These are phyloP conservation scores for Lathronympha strigana DNA, from an alignment of 2,888 invertebrate species.

Conservation along the genomic window DNA sequence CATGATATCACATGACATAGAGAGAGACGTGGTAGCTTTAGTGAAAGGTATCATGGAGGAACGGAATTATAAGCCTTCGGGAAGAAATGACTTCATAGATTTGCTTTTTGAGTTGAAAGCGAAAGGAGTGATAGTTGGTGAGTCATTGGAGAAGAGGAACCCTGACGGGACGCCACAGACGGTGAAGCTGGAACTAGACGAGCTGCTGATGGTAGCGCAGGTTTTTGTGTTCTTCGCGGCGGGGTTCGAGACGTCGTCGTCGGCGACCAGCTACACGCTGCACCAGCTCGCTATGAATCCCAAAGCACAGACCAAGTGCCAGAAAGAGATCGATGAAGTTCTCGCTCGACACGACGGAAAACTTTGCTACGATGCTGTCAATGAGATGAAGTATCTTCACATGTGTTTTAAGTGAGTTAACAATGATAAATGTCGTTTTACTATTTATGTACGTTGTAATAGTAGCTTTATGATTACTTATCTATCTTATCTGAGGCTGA, in stretches of 20 bases:
- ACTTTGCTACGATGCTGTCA: slow-evolving; percentile 56
- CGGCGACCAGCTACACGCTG: slow-evolving; percentile 51
- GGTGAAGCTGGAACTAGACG: slow-evolving; percentile 54
- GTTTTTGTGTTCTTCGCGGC: slow-evolving; percentile 60
- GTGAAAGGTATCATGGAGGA: slow-evolving; percentile 50
- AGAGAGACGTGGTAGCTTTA: slow-evolving; percentile 48
- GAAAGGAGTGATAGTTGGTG: slow-evolving; percentile 52
- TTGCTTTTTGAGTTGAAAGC: slow-evolving; percentile 56
- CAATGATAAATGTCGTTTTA: no score
- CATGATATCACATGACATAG: slow-evolving; percentile 46
- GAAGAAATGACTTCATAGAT: slow-evolving; percentile 60
- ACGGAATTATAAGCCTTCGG: slow-evolving; percentile 51
- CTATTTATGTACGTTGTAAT: no score
- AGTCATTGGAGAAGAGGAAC: slow-evolving; percentile 50
- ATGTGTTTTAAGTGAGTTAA: slow-evolving; percentile 51
- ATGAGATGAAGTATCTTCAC: slow-evolving; percentile 58
- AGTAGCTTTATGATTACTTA: no score
- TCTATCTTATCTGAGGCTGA: no score
- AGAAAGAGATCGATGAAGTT: slow-evolving; percentile 58
- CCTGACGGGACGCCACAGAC: slow-evolving; percentile 49
- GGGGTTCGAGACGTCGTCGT: slow-evolving; percentile 66
- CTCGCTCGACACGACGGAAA: slow-evolving; percentile 50
- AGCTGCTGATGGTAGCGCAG: slow-evolving; percentile 55
- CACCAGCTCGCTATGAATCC: slow-evolving; percentile 61
- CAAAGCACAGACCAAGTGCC: slow-evolving; percentile 56